These are phyloP conservation scores for Archips xylosteana DNA, from an alignment of 2,888 invertebrate species.

Conservation along the genomic window DNA sequence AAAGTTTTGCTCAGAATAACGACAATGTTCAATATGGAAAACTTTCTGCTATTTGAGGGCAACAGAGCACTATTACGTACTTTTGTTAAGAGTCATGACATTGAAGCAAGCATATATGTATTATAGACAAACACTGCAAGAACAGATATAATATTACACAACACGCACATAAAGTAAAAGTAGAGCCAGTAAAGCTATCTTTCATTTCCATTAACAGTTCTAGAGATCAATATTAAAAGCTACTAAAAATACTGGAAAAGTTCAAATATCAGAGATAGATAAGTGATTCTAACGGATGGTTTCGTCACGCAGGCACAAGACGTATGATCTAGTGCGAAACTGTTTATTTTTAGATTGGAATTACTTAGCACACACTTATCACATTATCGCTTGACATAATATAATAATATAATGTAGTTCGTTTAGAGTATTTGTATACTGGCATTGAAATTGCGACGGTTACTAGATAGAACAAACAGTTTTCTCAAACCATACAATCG, in stretches of 20 bases:
- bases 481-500: background rate
- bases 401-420: constrained; percentile 31
- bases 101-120: background rate
- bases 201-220: background rate
- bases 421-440: constrained; percentile 23
- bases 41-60: constrained; percentile 1
- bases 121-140: background rate
- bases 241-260: constrained; percentile 9
- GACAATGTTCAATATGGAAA: background rate
- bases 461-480: constrained; percentile 4
- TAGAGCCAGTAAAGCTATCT: background rate
- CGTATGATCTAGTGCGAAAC: constrained; percentile 17
- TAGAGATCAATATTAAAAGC: background rate
- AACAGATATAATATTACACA: background rate
- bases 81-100: background rate
- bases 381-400: constrained; percentile 44
- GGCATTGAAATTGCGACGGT: constrained; percentile 14
- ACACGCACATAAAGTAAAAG: background rate
- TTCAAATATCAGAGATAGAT: background rate
- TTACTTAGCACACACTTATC: constrained; percentile 54
- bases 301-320: constrained; percentile 23
- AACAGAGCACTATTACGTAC: background rate
- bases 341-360: constrained; percentile 47
- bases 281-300: background rate
- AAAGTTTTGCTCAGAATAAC: background rate